Evolutionary conservation across 1,140 invertebrate genomes (phyloP).

Genomic region (Drosophila subpulchrella): DNA sequence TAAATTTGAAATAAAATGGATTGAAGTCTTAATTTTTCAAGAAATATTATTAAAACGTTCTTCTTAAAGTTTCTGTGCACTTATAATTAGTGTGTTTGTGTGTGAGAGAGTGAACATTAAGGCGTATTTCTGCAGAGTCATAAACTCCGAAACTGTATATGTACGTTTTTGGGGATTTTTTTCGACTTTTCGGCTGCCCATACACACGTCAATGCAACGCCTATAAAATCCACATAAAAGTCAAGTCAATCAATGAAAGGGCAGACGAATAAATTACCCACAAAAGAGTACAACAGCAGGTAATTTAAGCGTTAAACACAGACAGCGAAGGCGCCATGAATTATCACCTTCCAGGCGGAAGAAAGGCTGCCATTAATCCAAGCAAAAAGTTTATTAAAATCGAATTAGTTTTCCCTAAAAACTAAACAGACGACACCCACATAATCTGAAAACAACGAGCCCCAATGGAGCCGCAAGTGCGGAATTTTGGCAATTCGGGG

Average conservation of each 20-base stretch:
- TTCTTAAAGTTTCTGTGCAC: constrained; percentile 10
- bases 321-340: constrained; percentile 42
- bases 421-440: constrained; percentile 58
- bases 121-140: constrained; percentile 42
- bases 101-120: constrained; percentile 14
- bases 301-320: constrained; percentile 51
- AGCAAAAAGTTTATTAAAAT: constrained; percentile 45
- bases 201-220: constrained; percentile 61
- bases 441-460: constrained; percentile 24
- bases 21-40: neutral
- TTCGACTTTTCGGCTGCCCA: constrained; percentile 13
- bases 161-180: constrained; percentile 40
- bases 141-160: constrained; percentile 37
- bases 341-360: constrained; percentile 11
- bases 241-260: constrained; percentile 55
- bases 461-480: constrained; percentile 39
- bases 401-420: constrained; percentile 54
- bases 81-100: constrained; percentile 17
- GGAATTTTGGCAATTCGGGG: constrained; percentile 45
- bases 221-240: constrained; percentile 63
- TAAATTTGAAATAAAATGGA: no score
- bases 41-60: neutral
- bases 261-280: constrained; percentile 59
- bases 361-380: constrained; percentile 25
- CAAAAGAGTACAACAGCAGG: constrained; percentile 26